Evolutionary conservation across 2,113 vertebrate genomes (phyloP), one percentile per base, ranked within the genome.

Genomic region (Cavia aperea): DNA sequence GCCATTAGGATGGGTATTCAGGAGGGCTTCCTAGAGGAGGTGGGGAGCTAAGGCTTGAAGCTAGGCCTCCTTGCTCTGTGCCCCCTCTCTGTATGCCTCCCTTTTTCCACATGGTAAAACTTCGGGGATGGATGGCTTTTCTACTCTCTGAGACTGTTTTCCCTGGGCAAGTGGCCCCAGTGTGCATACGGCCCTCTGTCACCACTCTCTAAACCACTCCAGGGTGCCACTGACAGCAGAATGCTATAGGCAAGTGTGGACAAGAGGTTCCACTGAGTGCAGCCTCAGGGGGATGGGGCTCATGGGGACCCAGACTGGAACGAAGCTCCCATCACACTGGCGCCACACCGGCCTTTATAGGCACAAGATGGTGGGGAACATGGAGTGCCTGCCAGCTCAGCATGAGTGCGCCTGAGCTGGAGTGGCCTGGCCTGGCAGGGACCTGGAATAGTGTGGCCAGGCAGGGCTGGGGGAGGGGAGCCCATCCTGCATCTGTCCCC

Each of bases 301-400:
- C 14, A 0, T 3, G 36, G 77, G 86, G 62, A 83, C n/a, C 54
- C 94, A 96, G 95, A 89, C 90, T 60, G 86, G 86, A 94, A 77
- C 0, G 12, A 90, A 75, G 81, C 73, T 88, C 56, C 87, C 77
- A 18, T 14, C 70, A 83, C 49, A 15, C 78, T 95, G 96, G 95
- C 91, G 92, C 96, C 94, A 9, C 49, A 83, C 49, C 5, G 93
- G 88, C 84, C 93, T 95, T 96, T 96, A 96, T 83, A 92, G 96
- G 93, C 96, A 62, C 3, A 23, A 79, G 89, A 65, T 77, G 90
- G 86, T 65, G 85, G 86, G 88, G 96, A 96, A 96, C 94, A 63
- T 0, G 6, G 60, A 14, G 95, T 89, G 72, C 95, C 86, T 86
- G 94, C 95, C 95, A 96, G 84, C 92, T 89, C 51, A 58, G 93